Percentiles rank a stretch among this genome's conserved stretches.
phyloP scores from a whole-genome alignment of 2,113 vertebrate species.

The Deroptyus accipitrinus region DNA sequence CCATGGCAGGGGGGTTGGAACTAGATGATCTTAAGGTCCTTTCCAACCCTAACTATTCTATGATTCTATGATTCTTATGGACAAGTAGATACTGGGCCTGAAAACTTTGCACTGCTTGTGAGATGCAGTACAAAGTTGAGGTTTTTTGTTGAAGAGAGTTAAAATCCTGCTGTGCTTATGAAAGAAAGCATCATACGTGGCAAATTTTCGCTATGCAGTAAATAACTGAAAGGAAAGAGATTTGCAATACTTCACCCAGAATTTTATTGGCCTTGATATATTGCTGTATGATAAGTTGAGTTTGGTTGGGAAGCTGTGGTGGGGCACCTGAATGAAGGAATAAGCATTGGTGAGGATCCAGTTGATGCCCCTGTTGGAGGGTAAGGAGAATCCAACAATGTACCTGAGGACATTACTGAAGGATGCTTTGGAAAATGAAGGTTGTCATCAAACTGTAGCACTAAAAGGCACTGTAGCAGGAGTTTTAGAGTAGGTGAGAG shows the following conservation, averaged over 20 bases:
- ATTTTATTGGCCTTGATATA: background rate
- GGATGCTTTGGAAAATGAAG: background rate
- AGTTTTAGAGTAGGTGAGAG: background rate
- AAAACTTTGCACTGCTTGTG: background rate
- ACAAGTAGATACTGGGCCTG: background rate
- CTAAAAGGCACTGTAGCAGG: background rate
- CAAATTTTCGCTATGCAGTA: background rate
- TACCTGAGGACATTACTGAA: background rate
- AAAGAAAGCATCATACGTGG: background rate
- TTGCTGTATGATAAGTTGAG: background rate
- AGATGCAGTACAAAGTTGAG: background rate
- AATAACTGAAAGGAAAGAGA: background rate
- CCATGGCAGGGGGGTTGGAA: too few species aligned
- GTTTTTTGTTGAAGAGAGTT: background rate
- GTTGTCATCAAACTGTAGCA: background rate
- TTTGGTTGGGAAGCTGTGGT: background rate
- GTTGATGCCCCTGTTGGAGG: background rate
- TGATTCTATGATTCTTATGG: background rate
- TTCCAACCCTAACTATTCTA: too few species aligned
- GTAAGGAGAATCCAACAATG: background rate
- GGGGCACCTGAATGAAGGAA: accelerated
- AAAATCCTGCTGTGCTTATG: background rate
- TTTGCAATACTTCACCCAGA: background rate
- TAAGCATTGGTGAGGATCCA: background rate
- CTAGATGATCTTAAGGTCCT: too few species aligned